Conservation (phyloP, 2,888 invertebrate genomes). For the Stenichneumon culpator region DNA sequence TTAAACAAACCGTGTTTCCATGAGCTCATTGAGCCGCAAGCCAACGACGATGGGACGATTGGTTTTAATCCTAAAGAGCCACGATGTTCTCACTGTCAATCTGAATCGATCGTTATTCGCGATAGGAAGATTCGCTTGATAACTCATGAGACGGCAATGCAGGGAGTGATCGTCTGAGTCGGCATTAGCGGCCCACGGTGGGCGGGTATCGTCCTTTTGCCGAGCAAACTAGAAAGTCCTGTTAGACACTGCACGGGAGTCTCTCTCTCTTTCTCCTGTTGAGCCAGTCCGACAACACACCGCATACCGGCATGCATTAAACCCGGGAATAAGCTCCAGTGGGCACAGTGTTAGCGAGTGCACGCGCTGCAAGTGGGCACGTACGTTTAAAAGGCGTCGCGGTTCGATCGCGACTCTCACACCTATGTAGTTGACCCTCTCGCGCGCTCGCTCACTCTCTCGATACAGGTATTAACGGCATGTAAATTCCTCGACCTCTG, state of each 20-base stretch:
- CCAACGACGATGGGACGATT: conserved; percentile 18
- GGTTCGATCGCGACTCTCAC: conserved; percentile 38
- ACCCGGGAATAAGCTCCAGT: conserved; percentile 42
- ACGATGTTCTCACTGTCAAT: conserved; percentile 15
- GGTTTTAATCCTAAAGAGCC: not conserved
- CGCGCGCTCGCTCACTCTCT: conserved; percentile 34
- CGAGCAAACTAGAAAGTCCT: conserved; percentile 73
- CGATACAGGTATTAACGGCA: conserved; percentile 53
- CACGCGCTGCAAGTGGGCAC: conserved; percentile 16
- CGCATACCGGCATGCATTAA: conserved; percentile 54
- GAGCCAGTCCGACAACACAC: conserved; percentile 40
- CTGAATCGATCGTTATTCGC: not conserved
- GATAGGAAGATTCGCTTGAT: conserved; percentile 2
- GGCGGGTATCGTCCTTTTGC: conserved; percentile 72
- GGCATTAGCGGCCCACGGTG: conserved; percentile 69
- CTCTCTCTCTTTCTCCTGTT: conserved; percentile 43
- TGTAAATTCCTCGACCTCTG: conserved; percentile 64
- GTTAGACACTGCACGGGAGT: conserved; percentile 64
- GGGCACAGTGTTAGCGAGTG: conserved; percentile 23
- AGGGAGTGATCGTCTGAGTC: conserved; percentile 53
- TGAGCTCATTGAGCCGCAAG: conserved; percentile 10
- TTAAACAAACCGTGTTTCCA: conserved; percentile 26
- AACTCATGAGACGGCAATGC: conserved; percentile 32
- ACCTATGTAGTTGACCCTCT: conserved; percentile 48
- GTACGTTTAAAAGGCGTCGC: conserved; percentile 55